A percentile compares a stretch with the other conserved stretches of the same genome.
Conservation (phyloP, 2,888 invertebrate genomes). For the Plusia festucae region DNA sequence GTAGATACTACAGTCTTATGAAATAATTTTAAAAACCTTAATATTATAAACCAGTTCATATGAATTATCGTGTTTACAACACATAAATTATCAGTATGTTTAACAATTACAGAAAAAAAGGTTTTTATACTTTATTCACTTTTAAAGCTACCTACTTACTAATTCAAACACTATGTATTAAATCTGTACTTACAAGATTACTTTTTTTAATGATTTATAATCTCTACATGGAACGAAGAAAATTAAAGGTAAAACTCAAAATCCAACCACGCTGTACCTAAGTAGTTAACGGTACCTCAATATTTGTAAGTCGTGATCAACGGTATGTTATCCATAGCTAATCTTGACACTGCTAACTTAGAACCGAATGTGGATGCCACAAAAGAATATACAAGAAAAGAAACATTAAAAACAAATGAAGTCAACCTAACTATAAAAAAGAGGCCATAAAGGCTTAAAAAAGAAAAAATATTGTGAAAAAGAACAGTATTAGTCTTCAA, state of each 20-base stretch:
- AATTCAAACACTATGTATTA: no score
- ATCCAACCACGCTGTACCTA: slow-evolving; percentile 63
- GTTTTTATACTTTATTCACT: no score
- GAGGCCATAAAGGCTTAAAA: neutral
- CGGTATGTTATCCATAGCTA: slow-evolving; percentile 56
- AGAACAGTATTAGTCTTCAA: slow-evolving; percentile 10
- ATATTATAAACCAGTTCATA: no score
- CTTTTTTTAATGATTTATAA: no score
- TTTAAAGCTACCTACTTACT: no score
- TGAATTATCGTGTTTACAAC: no score
- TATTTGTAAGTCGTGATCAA: slow-evolving; percentile 80
- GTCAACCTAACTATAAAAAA: neutral
- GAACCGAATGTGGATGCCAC: slow-evolving; percentile 35
- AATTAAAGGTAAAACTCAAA: neutral
- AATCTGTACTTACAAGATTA: no score
- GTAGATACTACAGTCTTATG: no score
- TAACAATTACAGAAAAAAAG: no score
- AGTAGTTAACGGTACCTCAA: slow-evolving; percentile 57
- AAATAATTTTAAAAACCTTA: no score
- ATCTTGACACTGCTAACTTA: slow-evolving; percentile 52
- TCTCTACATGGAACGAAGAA: no score
- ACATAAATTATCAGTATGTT: no score
- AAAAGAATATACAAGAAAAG: slow-evolving; percentile 9
- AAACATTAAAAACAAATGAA: slow-evolving; percentile 10
- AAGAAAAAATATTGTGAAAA: neutral